Percentiles rank a stretch among this genome's conserved stretches.
Conservation (phyloP, 2,113 vertebrate genomes). For the Raja brachyura region DNA sequence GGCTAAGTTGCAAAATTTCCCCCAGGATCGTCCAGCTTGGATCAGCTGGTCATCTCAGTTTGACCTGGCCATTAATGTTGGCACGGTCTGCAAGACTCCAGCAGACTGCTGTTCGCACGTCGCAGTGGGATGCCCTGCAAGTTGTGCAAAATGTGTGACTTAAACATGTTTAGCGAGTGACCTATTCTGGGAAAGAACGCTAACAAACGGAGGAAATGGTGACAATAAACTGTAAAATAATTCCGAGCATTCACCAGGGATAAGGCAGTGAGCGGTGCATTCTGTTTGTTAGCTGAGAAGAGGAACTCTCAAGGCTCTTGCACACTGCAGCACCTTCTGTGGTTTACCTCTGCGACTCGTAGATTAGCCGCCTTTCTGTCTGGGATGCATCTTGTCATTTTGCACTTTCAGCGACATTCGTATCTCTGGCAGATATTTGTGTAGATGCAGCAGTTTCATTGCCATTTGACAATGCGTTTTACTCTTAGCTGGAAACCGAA, state of each 20-base stretch:
- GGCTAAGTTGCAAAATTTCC: background rate
- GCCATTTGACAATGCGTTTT: background rate
- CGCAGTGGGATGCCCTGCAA: background rate
- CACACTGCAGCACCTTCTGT: slow-evolving; percentile 7
- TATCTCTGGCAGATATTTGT: background rate
- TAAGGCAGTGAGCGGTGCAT: background rate
- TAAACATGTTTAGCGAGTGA: background rate
- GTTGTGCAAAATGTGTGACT: background rate
- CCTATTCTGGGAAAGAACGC: background rate
- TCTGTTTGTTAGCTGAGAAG: background rate
- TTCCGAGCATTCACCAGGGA: background rate
- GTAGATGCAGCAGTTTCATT: background rate
- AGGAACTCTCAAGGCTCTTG: background rate
- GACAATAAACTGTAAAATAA: background rate
- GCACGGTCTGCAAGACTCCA: background rate
- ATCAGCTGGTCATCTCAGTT: background rate
- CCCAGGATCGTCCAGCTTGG: too few relatives aligned
- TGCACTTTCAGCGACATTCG: background rate
- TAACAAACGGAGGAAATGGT: slow-evolving; percentile 1
- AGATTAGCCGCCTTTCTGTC: background rate
- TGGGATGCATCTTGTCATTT: background rate
- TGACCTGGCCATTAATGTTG: background rate
- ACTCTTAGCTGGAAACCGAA: background rate
- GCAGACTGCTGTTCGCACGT: background rate
- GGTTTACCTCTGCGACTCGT: background rate